Percentiles rank a stretch among this genome's conserved stretches.
Conservation (phyloP, 2,797 vertebrate genomes). For the Muscicapa comitata region DNA sequence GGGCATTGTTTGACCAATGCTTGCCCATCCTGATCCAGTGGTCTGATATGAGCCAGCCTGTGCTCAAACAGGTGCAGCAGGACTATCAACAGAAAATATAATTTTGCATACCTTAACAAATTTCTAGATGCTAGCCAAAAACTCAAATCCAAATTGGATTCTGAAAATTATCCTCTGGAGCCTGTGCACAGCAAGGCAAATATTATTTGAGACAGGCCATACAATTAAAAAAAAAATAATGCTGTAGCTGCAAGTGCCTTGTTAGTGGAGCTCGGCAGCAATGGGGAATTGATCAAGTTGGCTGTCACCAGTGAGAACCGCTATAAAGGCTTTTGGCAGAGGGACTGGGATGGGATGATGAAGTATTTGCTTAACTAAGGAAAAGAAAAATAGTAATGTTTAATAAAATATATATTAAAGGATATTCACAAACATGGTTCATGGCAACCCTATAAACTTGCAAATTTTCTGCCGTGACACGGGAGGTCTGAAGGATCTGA, state of each 20-base stretch:
- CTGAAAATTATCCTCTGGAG: not conserved
- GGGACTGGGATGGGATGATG: not conserved
- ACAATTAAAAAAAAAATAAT: not conserved
- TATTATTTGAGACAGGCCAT: not conserved
- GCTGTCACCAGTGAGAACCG: not conserved
- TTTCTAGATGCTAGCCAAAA: not conserved
- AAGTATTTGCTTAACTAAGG: not conserved
- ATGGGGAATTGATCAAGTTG: not conserved
- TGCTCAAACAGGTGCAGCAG: not conserved
- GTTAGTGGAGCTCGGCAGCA: slow-evolving; percentile 3
- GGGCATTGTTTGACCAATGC: not conserved
- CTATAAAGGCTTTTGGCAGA: slow-evolving; percentile 13
- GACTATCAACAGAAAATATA: not conserved
- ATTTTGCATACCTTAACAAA: not conserved
- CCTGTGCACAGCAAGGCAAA: not conserved
- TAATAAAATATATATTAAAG: not conserved
- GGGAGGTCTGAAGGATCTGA: not conserved
- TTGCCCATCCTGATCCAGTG: not conserved
- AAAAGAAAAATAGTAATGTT: not conserved
- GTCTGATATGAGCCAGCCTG: not conserved
- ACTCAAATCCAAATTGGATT: not conserved
- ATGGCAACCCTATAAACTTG: not conserved
- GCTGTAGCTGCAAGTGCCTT: not conserved
- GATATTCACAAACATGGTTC: not conserved
- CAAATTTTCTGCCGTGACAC: not conserved